Evolutionary conservation across 2,888 invertebrate species (phyloP), one percentile per base, ranked within the genome.

Genomic region (Sinotaia quadrata): DNA sequence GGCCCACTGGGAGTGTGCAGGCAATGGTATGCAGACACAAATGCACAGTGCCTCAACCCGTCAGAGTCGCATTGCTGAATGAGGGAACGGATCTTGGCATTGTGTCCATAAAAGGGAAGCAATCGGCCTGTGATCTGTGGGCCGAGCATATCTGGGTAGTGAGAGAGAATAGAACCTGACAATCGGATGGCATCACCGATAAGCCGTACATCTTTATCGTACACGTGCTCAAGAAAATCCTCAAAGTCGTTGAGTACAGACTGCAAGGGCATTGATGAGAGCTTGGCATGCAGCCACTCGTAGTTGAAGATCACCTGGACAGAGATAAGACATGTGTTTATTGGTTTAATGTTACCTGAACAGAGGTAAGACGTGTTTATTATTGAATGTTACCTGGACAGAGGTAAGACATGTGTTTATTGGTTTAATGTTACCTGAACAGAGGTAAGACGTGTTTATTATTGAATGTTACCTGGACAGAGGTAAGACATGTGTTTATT

Each of bases 1-100:
- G 98, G 98, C 1, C 98, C 98, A 54, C 98, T 98, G n/a, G 98
- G 98, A 1, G 98, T 98, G 86, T 98, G 98, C 73, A 98, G 90
- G 82, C 97, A 98, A 87, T 98, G 98, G 88, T 97, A 97, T 0
- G 95, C 92, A 0, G 98, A 98, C 77, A 97, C 91, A 61, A 98
- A 88, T 0, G 97, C 94, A 72, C 97, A 97, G 83, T 97, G 93
- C 58, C 92, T 92, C 37, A 95, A 93, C 0, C 98, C 98, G 83
- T 94, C 93, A 27, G 91, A 91, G 86, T 98, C 97, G 85, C 98
- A 98, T 80, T 97, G 97, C 67, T 93, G 91, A 52, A 99, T 90
- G 63, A 99, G 90, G 88, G 93, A 94, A 79, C 95, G 92, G 15
- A 98, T 95, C 81, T 94, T 93, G 0, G 92, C 91, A 88, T 89